These are phyloP conservation scores for Sericinus montela DNA, from an alignment of 2,888 invertebrate species.

Conservation along the genomic window DNA sequence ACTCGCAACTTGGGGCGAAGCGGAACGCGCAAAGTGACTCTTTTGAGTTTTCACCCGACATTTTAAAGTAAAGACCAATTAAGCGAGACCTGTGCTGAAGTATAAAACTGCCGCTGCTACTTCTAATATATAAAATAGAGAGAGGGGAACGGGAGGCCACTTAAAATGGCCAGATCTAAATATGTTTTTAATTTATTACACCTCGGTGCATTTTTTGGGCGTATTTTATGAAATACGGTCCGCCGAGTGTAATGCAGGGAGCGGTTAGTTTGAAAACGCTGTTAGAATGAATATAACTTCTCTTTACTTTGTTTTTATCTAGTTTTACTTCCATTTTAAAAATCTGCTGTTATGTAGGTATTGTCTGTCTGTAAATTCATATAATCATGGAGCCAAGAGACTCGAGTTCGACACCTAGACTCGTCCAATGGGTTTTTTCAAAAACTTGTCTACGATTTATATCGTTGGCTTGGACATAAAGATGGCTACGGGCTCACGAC, in stretches of 20 bases:
- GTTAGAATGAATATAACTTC: slow-evolving; percentile 16
- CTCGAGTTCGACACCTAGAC: too few species aligned
- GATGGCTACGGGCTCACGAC: too few species aligned
- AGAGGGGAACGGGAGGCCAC: slow-evolving; percentile 22
- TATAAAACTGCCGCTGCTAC: slow-evolving; percentile 18
- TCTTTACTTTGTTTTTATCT: slow-evolving; percentile 1
- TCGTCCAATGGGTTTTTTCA: too few species aligned
- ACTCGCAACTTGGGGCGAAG: slow-evolving; percentile 22
- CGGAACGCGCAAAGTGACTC: slow-evolving; percentile 42
- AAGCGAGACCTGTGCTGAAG: slow-evolving; percentile 26
- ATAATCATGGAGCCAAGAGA: too few species aligned
- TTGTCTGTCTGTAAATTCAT: too few species aligned
- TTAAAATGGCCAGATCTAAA: slow-evolving; percentile 29
- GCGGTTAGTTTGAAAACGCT: slow-evolving; percentile 10
- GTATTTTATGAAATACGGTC: slow-evolving; percentile 41
- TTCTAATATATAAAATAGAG: slow-evolving; percentile 15
- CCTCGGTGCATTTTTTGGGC: slow-evolving; percentile 41
- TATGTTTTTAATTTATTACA: slow-evolving; percentile 49
- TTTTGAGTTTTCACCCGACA: slow-evolving; percentile 31
- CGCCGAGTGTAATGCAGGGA: slow-evolving; percentile 23
- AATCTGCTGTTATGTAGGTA: too few species aligned
- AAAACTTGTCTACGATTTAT: too few species aligned
- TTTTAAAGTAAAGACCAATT: slow-evolving; percentile 31
- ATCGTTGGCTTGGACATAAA: too few species aligned
- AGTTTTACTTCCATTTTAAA: not conserved